Conservation (phyloP, 1,140 invertebrate species). For the Aphelinus atriplicis region DNA sequence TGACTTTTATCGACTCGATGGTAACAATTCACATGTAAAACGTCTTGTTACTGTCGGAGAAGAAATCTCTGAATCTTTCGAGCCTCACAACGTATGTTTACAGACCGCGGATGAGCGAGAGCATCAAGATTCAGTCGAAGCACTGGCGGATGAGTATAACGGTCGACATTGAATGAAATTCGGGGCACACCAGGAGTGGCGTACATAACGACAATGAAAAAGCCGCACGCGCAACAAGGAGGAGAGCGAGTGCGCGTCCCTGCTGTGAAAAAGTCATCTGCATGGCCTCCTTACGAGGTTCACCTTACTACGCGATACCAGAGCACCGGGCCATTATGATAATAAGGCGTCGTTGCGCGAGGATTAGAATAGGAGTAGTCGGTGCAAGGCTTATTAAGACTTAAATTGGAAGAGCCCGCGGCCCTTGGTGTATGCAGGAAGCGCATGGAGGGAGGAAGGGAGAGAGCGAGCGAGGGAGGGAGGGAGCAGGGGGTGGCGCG, state of each 20-base stretch:
- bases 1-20: too few relatives aligned
- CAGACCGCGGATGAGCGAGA: too few relatives aligned
- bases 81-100: too few relatives aligned
- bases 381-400: constrained; percentile 60
- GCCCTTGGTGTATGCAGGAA: constrained; percentile 46
- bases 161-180: neutral
- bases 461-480: constrained; percentile 16
- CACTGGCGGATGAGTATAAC: neutral
- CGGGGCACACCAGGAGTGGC: neutral
- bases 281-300: constrained; percentile 8
- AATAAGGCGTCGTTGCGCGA: constrained; percentile 53
- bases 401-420: constrained; percentile 57
- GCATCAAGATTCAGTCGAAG: constrained; percentile 2
- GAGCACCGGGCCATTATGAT: constrained; percentile 49
- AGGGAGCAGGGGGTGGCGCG: constrained; percentile 10
- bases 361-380: constrained; percentile 57
- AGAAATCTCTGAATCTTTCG: too few relatives aligned
- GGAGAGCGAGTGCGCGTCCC: too few relatives aligned
- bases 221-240: too few relatives aligned
- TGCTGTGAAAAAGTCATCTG: constrained; percentile 27
- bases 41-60: too few relatives aligned
- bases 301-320: too few relatives aligned
- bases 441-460: constrained; percentile 41
- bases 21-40: too few relatives aligned
- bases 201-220: constrained; percentile 17